Base-by-base conservation (phyloP, 2,888 invertebrate species). In the Homarus gammarus region DNA sequence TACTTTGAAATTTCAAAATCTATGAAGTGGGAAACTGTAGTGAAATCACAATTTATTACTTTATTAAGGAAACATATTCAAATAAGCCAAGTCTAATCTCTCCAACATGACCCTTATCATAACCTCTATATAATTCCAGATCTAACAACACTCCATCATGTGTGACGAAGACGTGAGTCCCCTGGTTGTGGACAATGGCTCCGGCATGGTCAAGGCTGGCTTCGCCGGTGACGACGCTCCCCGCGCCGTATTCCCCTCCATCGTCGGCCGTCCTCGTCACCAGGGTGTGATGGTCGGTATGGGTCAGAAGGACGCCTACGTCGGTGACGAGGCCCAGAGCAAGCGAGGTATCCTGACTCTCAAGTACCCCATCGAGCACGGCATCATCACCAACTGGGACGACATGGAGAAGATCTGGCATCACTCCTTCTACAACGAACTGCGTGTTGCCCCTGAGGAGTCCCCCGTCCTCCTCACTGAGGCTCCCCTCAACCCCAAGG, bases 371-470 rank as follows among this genome's bases (percentile, higher is more conserved):
- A 95, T 95, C 92, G 95, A 95, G 92, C 95, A 95, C 93, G 95
- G 95, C 91, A 94, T 93, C 92, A 94, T 95, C 92, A 98, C 98
- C 94, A 98, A 98, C 96, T 98, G 98, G 98, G 98, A 98, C 93
- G 98, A 98, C 94, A 98, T 99, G 98, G 98, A 98, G 95, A 98
- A 99, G 95, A 98, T 99, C 95, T 99, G 98, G 98, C 98, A 99
- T 95, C 98, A 99, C 95, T 98, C 98, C 94, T 98, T 98, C 96
- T 99, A 99, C 97, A 98, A 99, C 94, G 98, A 98, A 95, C 96
- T 99, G 94, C 96, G 98, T 95, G 98, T 98, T 85, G 98, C 88
- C 98, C 98, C 92, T 85, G 98, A 98, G 95, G 98, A 98, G 94
- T 98, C 98, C 94, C 98, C 98, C 8, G 97, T 98, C 93, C 96